A percentile compares a stretch with the other conserved stretches of the same genome.
phyloP scores from a whole-genome alignment of 2,113 vertebrate genomes.

The Ageneiosus marmoratus region DNA sequence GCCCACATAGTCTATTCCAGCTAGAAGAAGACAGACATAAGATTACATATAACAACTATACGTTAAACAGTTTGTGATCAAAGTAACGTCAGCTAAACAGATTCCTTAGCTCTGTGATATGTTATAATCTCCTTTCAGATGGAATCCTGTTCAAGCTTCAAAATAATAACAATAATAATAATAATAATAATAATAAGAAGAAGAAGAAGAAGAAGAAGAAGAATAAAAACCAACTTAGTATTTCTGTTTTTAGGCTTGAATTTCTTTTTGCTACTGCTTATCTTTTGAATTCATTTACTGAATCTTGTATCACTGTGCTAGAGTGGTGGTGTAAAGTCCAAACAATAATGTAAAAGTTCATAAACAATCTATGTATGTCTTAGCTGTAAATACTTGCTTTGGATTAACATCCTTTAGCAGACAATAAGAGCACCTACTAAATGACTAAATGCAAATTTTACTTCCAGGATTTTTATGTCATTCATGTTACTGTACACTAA shows the following conservation, averaged over 20 bases:
- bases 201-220: no score
- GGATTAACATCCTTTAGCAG: neutral
- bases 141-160: constrained; percentile 1
- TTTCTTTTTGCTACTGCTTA: neutral
- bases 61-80: neutral
- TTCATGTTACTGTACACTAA: neutral
- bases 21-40: constrained; percentile 61
- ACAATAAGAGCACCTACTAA: neutral
- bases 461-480: neutral
- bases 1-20: constrained; percentile 89
- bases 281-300: neutral
- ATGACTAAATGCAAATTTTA: neutral
- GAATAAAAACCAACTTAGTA: neutral
- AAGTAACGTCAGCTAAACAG: neutral
- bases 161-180: no score
- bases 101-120: neutral
- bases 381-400: neutral
- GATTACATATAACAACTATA: neutral
- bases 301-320: neutral
- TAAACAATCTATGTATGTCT: neutral
- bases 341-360: no score
- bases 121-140: constrained; percentile 15
- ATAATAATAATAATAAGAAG: no score
- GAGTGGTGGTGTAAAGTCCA: no score
- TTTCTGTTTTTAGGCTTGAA: neutral